Evolutionary conservation across 2,113 vertebrate genomes (phyloP).

Genomic region (Prochilodus magdalenae): DNA sequence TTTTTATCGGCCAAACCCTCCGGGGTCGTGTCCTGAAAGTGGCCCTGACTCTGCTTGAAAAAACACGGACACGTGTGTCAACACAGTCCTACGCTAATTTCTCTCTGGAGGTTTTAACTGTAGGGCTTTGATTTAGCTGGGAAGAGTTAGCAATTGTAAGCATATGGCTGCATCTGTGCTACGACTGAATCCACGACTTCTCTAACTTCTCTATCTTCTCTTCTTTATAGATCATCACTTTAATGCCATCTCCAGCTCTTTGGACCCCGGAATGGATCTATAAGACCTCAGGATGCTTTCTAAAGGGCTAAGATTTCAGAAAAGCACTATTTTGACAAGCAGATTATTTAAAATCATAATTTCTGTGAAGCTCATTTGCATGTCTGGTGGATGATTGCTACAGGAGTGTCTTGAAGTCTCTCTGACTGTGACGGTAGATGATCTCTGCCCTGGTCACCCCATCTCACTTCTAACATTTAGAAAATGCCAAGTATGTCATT

Average conservation of each 20-base stretch:
- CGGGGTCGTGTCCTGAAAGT: constrained; percentile 36
- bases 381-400: background rate
- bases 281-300: background rate
- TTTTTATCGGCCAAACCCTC: constrained; percentile 37
- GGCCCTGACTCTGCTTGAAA: background rate
- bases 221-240: background rate
- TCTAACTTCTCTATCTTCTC: background rate
- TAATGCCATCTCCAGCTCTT: background rate
- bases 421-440: background rate
- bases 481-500: constrained; percentile 3
- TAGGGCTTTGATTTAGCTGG: constrained; percentile 3
- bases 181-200: background rate
- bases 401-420: background rate
- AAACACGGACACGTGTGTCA: constrained; percentile 4
- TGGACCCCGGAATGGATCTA: background rate
- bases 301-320: background rate
- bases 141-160: background rate
- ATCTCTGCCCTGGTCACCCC: background rate
- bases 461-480: constrained; percentile 1
- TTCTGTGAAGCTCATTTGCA: constrained; percentile 1
- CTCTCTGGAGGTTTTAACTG: constrained; percentile 2
- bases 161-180: constrained; percentile 7
- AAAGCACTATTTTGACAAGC: background rate
- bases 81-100: constrained; percentile 7
- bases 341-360: background rate